These are phyloP conservation scores for Falco cherrug DNA, from an alignment of 2,797 vertebrate species.

Conservation along the genomic window DNA sequence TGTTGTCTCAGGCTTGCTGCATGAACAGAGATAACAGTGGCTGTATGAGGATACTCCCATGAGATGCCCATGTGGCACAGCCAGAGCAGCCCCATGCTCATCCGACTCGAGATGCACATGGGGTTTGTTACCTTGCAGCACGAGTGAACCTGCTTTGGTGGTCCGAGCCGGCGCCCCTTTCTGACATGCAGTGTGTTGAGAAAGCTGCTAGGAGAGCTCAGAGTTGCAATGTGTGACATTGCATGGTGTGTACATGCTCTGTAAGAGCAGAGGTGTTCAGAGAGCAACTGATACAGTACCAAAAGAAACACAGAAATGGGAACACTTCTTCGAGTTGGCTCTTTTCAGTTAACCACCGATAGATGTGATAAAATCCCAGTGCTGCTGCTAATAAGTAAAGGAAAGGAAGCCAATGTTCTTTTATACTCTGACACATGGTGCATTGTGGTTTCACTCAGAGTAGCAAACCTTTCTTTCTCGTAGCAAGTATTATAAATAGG, in stretches of 20 bases:
- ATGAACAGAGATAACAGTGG: neutral
- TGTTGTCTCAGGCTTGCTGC: neutral
- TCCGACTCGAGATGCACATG: rapidly evolving
- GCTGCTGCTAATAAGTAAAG: constrained; percentile 26
- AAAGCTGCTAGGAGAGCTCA: neutral
- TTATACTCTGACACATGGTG: neutral
- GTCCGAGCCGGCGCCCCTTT: neutral
- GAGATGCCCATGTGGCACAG: rapidly evolving
- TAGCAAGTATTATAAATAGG: constrained; percentile 76
- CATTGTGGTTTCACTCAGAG: neutral
- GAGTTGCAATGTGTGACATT: neutral
- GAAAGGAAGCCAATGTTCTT: constrained; percentile 1
- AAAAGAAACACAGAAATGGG: neutral
- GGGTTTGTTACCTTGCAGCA: neutral
- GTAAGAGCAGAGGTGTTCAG: neutral
- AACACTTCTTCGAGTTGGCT: neutral
- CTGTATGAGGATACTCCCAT: neutral
- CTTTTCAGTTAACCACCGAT: constrained; percentile 33
- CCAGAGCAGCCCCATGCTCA: neutral
- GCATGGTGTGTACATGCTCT: rapidly evolving
- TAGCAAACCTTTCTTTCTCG: neutral
- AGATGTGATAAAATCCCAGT: constrained; percentile 20
- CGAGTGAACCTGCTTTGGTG: neutral
- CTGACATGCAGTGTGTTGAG: neutral
- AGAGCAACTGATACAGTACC: neutral